A percentile compares a stretch with the other conserved stretches of the same genome.
Evolutionary conservation across 2,888 invertebrate genomes (phyloP).

Genomic region (Drosophila subquinaria): DNA sequence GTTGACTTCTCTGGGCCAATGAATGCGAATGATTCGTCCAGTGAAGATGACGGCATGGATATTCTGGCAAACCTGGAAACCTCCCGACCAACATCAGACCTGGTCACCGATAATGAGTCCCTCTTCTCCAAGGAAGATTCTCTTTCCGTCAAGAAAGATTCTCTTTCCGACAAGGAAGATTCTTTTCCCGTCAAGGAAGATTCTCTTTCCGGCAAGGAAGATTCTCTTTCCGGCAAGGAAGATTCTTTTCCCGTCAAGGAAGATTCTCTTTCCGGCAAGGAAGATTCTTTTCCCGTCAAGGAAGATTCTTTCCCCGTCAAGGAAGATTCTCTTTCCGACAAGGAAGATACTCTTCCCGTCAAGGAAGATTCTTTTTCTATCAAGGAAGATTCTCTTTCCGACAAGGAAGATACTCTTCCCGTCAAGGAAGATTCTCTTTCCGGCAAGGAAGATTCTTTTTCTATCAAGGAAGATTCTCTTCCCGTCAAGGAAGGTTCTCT

Average conservation of each 20-base stretch:
- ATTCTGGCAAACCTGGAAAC: too few relatives aligned
- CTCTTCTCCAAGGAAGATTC: background rate
- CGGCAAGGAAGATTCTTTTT: too few relatives aligned
- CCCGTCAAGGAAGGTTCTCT: background rate
- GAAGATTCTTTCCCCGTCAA: too few relatives aligned
- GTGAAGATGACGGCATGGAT: too few relatives aligned
- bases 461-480: too few relatives aligned
- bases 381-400: background rate
- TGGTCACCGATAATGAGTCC: too few relatives aligned
- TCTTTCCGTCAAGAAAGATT: background rate
- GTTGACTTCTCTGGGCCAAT: too few relatives aligned
- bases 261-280: background rate
- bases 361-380: background rate
- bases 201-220: too few relatives aligned
- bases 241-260: background rate
- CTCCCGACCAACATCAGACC: too few relatives aligned
- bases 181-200: background rate
- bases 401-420: background rate
- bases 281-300: too few relatives aligned
- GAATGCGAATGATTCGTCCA: too few relatives aligned
- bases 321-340: background rate
- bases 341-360: too few relatives aligned
- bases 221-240: background rate
- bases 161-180: background rate
- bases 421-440: background rate